A percentile compares a stretch with the other conserved stretches of the same genome.
Conservation (phyloP, 2,888 invertebrate species). For the Serrognathus titanus region DNA sequence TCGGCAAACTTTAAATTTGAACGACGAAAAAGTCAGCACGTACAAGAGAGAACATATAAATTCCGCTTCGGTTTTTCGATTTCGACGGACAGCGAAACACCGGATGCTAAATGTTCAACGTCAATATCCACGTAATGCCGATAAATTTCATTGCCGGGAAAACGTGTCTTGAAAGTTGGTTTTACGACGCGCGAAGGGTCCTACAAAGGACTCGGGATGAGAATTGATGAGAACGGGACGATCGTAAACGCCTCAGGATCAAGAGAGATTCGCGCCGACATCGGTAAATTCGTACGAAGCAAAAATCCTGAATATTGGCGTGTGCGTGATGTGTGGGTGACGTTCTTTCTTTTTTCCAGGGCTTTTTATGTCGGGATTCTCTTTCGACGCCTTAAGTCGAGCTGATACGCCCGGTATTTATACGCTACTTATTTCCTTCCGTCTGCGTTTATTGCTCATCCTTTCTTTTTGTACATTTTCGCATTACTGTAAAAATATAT, state of each 20-base stretch:
- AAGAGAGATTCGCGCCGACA: not conserved
- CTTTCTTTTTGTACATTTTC: no score
- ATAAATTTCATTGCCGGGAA: conserved; percentile 48
- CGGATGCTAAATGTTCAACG: conserved; percentile 30
- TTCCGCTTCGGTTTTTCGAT: not conserved
- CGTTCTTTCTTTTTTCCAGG: no score
- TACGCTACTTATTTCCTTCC: no score
- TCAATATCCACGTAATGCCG: conserved; percentile 48
- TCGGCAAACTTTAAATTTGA: no score
- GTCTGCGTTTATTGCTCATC: no score
- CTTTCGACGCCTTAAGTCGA: no score
- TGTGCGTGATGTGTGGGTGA: no score
- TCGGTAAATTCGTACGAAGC: not conserved
- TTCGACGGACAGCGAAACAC: conserved; percentile 14
- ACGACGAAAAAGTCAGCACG: no score
- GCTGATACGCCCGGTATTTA: no score
- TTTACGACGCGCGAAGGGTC: conserved; percentile 38
- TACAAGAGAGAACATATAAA: not conserved
- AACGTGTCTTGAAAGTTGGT: conserved; percentile 47
- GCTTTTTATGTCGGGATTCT: no score
- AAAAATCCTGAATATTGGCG: not conserved
- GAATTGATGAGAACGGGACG: conserved; percentile 16
- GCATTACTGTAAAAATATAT: no score
- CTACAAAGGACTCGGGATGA: conserved; percentile 12
- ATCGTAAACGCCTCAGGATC: not conserved